Evolutionary conservation across 2,888 invertebrate species (phyloP), one percentile per base, ranked within the genome.

Genomic region (Xanthorhoe spadicearia): DNA sequence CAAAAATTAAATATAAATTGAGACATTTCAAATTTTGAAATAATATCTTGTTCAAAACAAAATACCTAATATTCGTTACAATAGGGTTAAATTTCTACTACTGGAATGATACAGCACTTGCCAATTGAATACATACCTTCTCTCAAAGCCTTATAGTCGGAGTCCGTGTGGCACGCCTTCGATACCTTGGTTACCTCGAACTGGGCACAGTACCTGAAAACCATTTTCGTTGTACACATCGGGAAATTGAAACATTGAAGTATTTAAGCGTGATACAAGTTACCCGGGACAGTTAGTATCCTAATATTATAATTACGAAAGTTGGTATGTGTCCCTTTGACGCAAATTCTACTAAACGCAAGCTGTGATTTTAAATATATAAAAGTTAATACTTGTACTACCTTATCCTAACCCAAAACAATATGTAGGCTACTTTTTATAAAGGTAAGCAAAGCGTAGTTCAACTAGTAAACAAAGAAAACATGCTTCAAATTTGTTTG

Each of bases 181-280:
- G 97, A 95, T 10, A 96, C 96, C 88, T 97, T 97, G 71, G 96
- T 94, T 62, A 98, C 95, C 86, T 97, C 96, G 82, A 96, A 98
- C 82, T 96, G 96, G 2, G 97, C 96, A 86, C 97, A 97, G 87
- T 98, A 97, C 86, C 98, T 98, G 95, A 46, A 43, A 78, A 81
- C 64, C 62, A 69, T 74, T 75, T 70, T 61, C 66, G 63, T 57
- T 68, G 65, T 73, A 76, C 70, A 77, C 71, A 74, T 75, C 38
- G 72, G 71, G 71, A 68, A 77, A 83, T 78, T 79, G 72, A 80
- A 79, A 77, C 71, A 74, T 68, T 66, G 61, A 58, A 51, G 49
- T 64, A 61, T 64, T 32, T 57, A 62, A 63, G 60, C 64, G 50
- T 48, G 48, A 17, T 17, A 15, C 15, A 17, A 15, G 48, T 15